Evolutionary conservation across 2,113 vertebrate species (phyloP), one percentile per base, ranked within the genome.

Genomic region (Triplophysa siluroides): DNA sequence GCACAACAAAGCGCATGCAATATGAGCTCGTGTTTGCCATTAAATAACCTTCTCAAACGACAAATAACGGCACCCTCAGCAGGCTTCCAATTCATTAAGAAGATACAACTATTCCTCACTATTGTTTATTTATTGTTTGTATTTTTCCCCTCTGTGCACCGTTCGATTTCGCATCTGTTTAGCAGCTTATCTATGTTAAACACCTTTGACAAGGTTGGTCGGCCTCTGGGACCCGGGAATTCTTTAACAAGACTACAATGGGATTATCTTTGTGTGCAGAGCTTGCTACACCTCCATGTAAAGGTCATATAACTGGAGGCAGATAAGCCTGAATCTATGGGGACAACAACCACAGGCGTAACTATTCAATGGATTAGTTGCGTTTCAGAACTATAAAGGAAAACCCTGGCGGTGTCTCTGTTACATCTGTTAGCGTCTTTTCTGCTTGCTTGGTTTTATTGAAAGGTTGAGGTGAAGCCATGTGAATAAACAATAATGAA

Each of bases 181-280:
- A 56, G 43, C 68, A 66, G 85, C 89, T 93, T 93, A 92, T 93
- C 90, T 89, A 83, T 86, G 85, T 83, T 85, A 90, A 93, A 91
- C 92, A 93, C 91, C 90, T 91, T 92, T 88, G 80, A 74, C 80
- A 75, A 76, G 85, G 85, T 88, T 81, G 84, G 78, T 85, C 78
- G 75, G 89, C 90, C 85, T 88, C 86, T 85, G 85, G 89, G 86
- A 88, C 81, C 72, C 19, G 76, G 83, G 86, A 88, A 89, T 87
- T 90, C 85, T 88, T 84, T 81, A 74, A 79, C 72, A 67, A 54
- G 84, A 84, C 83, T 88, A 87, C 87, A 90, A 91, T 86, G 60
- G 66, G 83, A 83, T 90, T 92, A 90, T 87, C 77, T 83, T 83
- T 66, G 83, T 81, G 76, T 80, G 75, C 76, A 81, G 77, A 83